These are phyloP conservation scores for Pagrus major DNA, from an alignment of 2,113 vertebrate species.

Conservation along the genomic window DNA sequence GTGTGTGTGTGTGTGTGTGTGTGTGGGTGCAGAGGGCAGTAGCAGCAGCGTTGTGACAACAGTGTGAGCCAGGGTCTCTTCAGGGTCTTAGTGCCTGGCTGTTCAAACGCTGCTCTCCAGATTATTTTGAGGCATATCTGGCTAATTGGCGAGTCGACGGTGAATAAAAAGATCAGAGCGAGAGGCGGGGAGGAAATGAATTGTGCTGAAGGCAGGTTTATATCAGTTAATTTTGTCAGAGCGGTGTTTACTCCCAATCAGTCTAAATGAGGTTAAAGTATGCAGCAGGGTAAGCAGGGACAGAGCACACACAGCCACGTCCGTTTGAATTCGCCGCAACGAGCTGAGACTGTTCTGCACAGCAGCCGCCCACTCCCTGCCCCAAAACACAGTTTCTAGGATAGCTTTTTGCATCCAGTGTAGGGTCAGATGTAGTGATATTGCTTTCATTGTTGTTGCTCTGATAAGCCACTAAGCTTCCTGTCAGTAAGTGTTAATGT, in stretches of 20 bases:
- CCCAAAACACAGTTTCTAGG: conserved; percentile 31
- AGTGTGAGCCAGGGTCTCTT: conserved; percentile 57
- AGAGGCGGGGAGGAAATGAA: conserved; percentile 21
- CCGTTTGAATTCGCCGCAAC: conserved; percentile 56
- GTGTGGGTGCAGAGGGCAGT: conserved; percentile 61
- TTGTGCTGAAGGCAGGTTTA: conserved; percentile 35
- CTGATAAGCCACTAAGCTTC: neutral
- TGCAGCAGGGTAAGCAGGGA: conserved; percentile 24
- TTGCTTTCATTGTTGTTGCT: neutral
- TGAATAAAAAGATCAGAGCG: conserved; percentile 43
- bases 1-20: neutral
- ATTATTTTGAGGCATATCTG: conserved; percentile 47
- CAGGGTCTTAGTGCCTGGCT: conserved; percentile 65
- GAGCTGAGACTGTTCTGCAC: conserved; percentile 50
- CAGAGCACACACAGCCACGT: conserved; percentile 28
- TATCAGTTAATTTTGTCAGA: conserved; percentile 15
- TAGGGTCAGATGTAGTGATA: neutral
- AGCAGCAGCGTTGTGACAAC: conserved; percentile 73
- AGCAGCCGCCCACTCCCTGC: conserved; percentile 28
- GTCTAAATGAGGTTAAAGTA: conserved; percentile 58
- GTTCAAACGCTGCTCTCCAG: neutral
- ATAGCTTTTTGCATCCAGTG: conserved; percentile 14
- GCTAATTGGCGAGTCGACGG: conserved; percentile 41
- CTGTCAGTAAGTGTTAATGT: neutral
- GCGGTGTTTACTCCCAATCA: conserved; percentile 15